Conservation (phyloP, 2,888 invertebrate species). For the Smittia aterrima region DNA sequence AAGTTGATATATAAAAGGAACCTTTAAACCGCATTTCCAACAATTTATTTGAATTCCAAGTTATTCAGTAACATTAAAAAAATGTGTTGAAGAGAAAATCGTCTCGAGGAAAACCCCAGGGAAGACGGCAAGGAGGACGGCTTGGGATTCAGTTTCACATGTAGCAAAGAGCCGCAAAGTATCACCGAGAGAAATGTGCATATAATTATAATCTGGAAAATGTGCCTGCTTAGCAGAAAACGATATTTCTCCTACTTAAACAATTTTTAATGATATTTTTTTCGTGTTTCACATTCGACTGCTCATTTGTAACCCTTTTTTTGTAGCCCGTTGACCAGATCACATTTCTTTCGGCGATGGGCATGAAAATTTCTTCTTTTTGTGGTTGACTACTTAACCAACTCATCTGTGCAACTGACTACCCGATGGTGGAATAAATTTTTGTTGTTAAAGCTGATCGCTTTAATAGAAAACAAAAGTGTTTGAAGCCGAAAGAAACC, state of each 20-base stretch:
- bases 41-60: conserved; percentile 7
- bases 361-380: conserved; percentile 1
- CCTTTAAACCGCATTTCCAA: background rate
- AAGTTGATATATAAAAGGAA: conserved; percentile 1
- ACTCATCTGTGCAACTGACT: conserved; percentile 24
- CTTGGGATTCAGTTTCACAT: conserved; percentile 12
- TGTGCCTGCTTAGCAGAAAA: conserved; percentile 37
- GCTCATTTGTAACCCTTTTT: conserved; percentile 23
- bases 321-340: background rate
- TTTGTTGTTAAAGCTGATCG: conserved; percentile 29
- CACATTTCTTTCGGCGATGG: background rate
- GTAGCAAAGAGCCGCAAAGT: conserved; percentile 25
- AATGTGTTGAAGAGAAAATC: conserved; percentile 11
- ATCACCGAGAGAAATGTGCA: conserved; percentile 34
- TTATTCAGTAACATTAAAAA: conserved; percentile 8
- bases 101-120: conserved; percentile 7
- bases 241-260: conserved; percentile 32
- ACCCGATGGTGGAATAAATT: background rate
- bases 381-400: conserved; percentile 25
- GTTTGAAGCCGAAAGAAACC: background rate
- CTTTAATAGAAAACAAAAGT: conserved; percentile 34
- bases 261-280: conserved; percentile 36
- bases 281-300: conserved; percentile 22
- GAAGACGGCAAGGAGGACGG: background rate
- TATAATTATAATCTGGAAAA: conserved; percentile 40